Evolutionary conservation across 2,888 invertebrate genomes (phyloP), one percentile per base, ranked within the genome.

Genomic region (Tipula lateralis): DNA sequence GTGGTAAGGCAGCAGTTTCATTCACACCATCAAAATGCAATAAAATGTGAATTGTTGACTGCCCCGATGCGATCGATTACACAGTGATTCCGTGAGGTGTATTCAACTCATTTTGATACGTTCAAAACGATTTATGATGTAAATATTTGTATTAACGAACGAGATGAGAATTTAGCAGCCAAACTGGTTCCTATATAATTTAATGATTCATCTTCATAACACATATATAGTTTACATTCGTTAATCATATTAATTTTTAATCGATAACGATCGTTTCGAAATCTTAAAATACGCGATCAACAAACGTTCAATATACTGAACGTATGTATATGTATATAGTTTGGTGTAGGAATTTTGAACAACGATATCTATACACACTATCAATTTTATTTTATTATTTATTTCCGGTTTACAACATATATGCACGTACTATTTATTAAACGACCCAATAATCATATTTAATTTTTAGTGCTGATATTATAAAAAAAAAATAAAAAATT

Each of bases 341-440:
- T 66, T 24, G 66, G 9, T 66, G 24, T 66, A 66, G 66, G 66
- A 66, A 66, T 66, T 66, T 66, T 9, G 24, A 24, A 66, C 24
- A 24, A 66, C 66, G n/a, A 66, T 66, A 66, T 66, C 24, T 9
- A 66, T 19, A 50, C 19, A 50, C 19, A 19, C 50, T 1, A 16
- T 4, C 19, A 9, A 1, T 19, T 1, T 66, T 50, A 50, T 66
- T 66, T 66, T 66, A 66, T 66, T 24, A 24, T n/a, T n/a, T n/a
- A n/a, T 66, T 66, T 66, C 66, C 66, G 66, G 66, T 66, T 50
- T 12, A 9, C 19, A 66, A 66, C 19, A 66, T 66, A 66, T 66
- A 24, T 66, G 66, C 66, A 66, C 66, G 66, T 66, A 66, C 66
- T 66, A 66, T 66, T 66, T 66, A 66, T 66, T 66, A 66, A 66